Base-by-base conservation (phyloP, 2,888 invertebrate genomes). In the Formica aserva region DNA sequence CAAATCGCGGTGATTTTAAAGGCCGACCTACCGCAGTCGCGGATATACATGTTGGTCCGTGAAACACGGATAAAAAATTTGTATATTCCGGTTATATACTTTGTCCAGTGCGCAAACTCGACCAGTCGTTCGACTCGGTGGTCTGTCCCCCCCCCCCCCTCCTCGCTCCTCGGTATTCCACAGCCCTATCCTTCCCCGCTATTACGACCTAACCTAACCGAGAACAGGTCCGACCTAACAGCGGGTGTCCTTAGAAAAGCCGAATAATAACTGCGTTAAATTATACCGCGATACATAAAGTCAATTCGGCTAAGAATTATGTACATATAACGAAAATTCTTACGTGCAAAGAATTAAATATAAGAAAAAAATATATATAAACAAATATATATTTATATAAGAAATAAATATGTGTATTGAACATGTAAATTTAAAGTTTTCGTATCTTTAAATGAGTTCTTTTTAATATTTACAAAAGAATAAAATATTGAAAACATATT, bases 101-200 rank as follows among this genome's bases (percentile, higher is more conserved):
- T 84, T 86, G 86, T 85, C 71, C 82, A 87, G 82, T 86, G 91
- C 91, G 92, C 92, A 91, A 89, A 88, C 92, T 91, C 89, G 87
- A 90, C 89, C 88, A 72, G 88, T 87, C 83, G 86, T 88, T 88
- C 83, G 86, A 89, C 87, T 85, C 85, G 84, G 84, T 80, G 88
- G 81, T 77, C 91, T 78, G 63, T 74, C 60, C 80, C 45, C 52
- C 22, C 69, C 38, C 63, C 0, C 29, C 66, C 65, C 71, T 0
- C 60, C 29, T 65, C 35, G 67, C 66, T 48, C 62, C 65, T n/a
- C 26, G 52, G 38, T 41, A 32, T 52, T 52, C 71, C 26, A 35
- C 26, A 29, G 18, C 38, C 63, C 63, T n/a, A 18, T 32, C 15
- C 8, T 38, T 26, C 18, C 18, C 6, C 11, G 18, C 45, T 69